These are phyloP conservation scores for Loxodonta africana DNA, from an alignment of 2,113 vertebrate species.

Conservation along the genomic window DNA sequence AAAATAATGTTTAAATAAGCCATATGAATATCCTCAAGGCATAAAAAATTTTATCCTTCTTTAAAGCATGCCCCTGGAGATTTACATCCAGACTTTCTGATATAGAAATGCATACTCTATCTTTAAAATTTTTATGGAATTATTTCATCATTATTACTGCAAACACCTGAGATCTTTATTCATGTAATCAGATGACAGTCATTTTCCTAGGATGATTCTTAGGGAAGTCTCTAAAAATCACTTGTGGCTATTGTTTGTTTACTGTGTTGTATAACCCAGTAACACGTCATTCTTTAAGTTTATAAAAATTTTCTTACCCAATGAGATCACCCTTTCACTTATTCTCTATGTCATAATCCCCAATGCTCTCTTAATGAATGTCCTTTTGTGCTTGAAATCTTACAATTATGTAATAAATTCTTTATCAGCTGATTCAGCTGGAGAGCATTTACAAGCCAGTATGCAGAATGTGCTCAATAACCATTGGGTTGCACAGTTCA, in stretches of 20 bases:
- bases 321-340: conserved; percentile 59
- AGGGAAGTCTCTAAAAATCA: neutral
- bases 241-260: conserved; percentile 52
- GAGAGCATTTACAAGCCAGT: conserved; percentile 48
- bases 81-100: conserved; percentile 54
- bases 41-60: conserved; percentile 4
- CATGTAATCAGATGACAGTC: conserved; percentile 42
- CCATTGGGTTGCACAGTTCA: neutral
- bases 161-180: conserved; percentile 62
- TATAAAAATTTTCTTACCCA: conserved; percentile 59
- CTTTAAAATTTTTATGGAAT: conserved; percentile 62
- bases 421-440: conserved; percentile 57
- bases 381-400: conserved; percentile 45
- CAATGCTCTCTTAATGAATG: conserved; percentile 29
- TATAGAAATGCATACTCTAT: neutral
- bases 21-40: conserved; percentile 68
- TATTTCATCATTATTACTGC: conserved; percentile 63
- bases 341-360: conserved; percentile 58
- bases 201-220: conserved; percentile 51
- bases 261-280: conserved; percentile 60
- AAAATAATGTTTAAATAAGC: conserved; percentile 74
- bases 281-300: conserved; percentile 59
- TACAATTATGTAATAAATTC: conserved; percentile 57
- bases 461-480: neutral
- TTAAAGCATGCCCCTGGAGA: conserved; percentile 14